Evolutionary conservation across 1,140 invertebrate genomes (phyloP), one percentile per base, ranked within the genome.

Genomic region (Fopius arisanus): DNA sequence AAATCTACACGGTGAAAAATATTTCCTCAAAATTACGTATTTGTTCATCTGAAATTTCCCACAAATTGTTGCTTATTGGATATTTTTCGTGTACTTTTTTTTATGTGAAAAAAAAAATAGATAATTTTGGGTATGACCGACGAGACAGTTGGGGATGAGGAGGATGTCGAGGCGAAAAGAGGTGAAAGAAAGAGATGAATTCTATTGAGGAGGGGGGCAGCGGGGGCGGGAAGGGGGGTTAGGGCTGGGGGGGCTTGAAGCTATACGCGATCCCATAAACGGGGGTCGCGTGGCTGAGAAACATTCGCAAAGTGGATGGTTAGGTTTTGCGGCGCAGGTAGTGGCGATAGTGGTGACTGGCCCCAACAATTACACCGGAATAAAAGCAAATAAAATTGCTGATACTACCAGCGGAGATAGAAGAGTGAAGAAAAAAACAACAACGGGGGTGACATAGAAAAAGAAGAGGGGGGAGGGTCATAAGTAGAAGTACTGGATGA

Each of bases 271-370:
- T 78, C 70, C 77, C 70, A 80, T 83, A 81, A 82, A 83, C 79
- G 78, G 41, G 26, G 78, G 79, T 87, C 82, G 85, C 84, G 84
- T 87, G 85, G 84, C 76, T 82, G 76, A 83, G 84, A 82, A 84
- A 84, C 85, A 86, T 87, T 87, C 83, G 78, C 78, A 76, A 82
- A 83, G 81, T 81, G 84, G 79, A 84, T 85, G 80, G 82, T 85
- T 82, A 82, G 76, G 68, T 73, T 80, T 79, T 77, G 75, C 76
- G 43, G 72, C 72, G 51, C 75, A 80, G 77, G 80, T 78, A 84
- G 81, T 86, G 80, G 82, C 81, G 84, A 86, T 87, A 86, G 84
- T 86, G 84, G 86, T 86, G 86, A 86, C 84, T 87, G 86, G 86
- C 82, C 84, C 84, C 83, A 85, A 85, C 86, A 87, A 87, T 87